Conservation (phyloP, 2,888 invertebrate genomes). For the Dasysyrphus tricinctus region DNA sequence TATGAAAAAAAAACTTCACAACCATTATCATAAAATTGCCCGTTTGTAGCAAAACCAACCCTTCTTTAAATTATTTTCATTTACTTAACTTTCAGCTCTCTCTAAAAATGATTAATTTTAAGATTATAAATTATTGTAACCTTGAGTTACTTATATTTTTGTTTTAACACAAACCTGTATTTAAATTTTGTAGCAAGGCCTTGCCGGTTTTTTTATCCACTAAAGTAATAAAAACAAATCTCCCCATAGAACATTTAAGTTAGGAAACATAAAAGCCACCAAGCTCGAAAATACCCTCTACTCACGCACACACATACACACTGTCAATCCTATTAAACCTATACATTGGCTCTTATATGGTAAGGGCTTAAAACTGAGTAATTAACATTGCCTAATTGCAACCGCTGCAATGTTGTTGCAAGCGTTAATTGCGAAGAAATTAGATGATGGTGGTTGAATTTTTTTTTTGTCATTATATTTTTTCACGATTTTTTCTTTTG, state of each 20-base stretch:
- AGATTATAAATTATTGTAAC: not conserved
- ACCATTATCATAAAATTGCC: no score
- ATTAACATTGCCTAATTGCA: conserved; percentile 71
- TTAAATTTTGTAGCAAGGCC: not conserved
- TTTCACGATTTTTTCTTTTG: not conserved
- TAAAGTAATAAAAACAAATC: not conserved
- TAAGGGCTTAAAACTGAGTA: conserved; percentile 40
- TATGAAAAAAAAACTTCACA: no score
- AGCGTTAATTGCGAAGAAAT: conserved; percentile 70
- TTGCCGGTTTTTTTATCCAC: not conserved
- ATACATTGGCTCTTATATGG: conserved; percentile 40
- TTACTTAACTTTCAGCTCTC: no score
- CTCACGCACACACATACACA: not conserved
- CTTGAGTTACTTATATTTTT: not conserved
- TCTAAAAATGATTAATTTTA: no score
- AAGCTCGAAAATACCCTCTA: conserved; percentile 12
- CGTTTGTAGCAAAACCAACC: no score
- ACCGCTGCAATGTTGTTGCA: conserved; percentile 68
- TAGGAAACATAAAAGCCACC: conserved; percentile 10
- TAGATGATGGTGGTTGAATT: conserved; percentile 48
- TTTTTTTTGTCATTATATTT: conserved; percentile 8
- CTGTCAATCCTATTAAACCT: not conserved
- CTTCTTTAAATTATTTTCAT: no score
- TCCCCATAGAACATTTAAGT: not conserved
- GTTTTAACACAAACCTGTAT: not conserved